Evolutionary conservation across 2,797 vertebrate species (phyloP), one percentile per base, ranked within the genome.

Genomic region (Macropodus opercularis): DNA sequence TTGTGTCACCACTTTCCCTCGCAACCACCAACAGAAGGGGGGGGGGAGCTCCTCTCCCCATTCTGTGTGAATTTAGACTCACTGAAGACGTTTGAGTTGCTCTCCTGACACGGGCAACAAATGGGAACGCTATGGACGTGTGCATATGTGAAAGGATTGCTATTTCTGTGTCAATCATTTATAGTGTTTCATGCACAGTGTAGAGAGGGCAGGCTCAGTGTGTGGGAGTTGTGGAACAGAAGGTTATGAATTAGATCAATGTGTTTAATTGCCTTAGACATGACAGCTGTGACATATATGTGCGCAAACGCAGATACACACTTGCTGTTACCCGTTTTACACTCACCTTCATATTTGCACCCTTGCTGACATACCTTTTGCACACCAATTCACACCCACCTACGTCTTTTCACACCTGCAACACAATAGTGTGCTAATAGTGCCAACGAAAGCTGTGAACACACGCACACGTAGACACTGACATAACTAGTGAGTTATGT

Each of bases 11-110:
- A 60, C 57, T 42, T 63, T 71, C 34, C 41, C 74, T 60, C 72
- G 29, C 44, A 70, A 60, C 22, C 41, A 35, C 62, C 12, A 3
- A 46, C 55, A n/a, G n/a, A n/a, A n/a, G n/a, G n/a, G n/a, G n/a
- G n/a, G n/a, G n/a, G n/a, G n/a, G n/a, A n/a, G 59, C 69, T 75
- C 54, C 42, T 78, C 74, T 78, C 68, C 55, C 63, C 48, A 81
- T 81, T 86, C 77, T 81, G 46, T 81, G 81, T 81, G 79, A 83
- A 78, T 85, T 74, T 69, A 74, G 73, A 75, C 56, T 60, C 41
- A 41, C 17, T 22, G 44, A 74, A 73, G 58, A 79, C 4, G 13
- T 61, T 60, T 41, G 49, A 72, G 63, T 68, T 52, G 75, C 69
- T 72, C 67, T 73, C 50, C 50, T 79, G 72, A 76, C 68, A 77